Evolutionary conservation across 2,888 invertebrate genomes (phyloP).

Genomic region (Eudemis profundana): DNA sequence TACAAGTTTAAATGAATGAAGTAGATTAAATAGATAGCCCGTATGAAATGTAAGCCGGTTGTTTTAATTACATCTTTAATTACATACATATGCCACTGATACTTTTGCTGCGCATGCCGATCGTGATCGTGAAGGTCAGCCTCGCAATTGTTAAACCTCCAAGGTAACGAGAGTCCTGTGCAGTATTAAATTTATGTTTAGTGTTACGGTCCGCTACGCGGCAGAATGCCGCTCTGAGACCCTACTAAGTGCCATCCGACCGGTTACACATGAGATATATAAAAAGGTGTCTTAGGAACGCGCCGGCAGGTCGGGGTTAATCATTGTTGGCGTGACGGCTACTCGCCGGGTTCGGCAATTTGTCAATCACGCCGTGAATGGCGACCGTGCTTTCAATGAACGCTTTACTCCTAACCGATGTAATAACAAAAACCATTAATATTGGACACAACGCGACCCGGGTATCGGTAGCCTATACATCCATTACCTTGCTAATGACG

Average conservation of each 20-base stretch:
- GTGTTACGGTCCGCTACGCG: slow-evolving; percentile 19
- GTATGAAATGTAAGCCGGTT: slow-evolving; percentile 10
- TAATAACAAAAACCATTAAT: slow-evolving; percentile 55
- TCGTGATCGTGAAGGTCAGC: slow-evolving; percentile 30
- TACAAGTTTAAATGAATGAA: background rate
- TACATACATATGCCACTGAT: slow-evolving; percentile 17
- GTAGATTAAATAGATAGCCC: background rate
- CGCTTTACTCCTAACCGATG: slow-evolving; percentile 48
- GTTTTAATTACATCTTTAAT: slow-evolving; percentile 16
- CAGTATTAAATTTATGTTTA: slow-evolving; percentile 16
- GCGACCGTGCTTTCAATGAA: slow-evolving; percentile 66
- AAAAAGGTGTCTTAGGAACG: slow-evolving; percentile 36
- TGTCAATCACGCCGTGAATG: slow-evolving; percentile 76
- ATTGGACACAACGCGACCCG: slow-evolving; percentile 56
- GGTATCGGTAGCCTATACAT: slow-evolving; percentile 35
- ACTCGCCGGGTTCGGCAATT: slow-evolving; percentile 72
- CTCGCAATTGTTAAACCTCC: slow-evolving; percentile 29
- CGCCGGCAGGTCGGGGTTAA: slow-evolving; percentile 56
- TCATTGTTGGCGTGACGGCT: slow-evolving; percentile 66
- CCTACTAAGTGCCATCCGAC: slow-evolving; percentile 36
- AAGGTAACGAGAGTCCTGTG: slow-evolving; percentile 33
- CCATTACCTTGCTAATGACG: slow-evolving; percentile 36
- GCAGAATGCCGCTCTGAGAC: slow-evolving; percentile 25
- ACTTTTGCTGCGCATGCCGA: slow-evolving; percentile 38
- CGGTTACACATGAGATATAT: slow-evolving; percentile 41